phyloP scores from a whole-genome alignment of 2,113 vertebrate species.

The Herpailurus yagouaroundi region DNA sequence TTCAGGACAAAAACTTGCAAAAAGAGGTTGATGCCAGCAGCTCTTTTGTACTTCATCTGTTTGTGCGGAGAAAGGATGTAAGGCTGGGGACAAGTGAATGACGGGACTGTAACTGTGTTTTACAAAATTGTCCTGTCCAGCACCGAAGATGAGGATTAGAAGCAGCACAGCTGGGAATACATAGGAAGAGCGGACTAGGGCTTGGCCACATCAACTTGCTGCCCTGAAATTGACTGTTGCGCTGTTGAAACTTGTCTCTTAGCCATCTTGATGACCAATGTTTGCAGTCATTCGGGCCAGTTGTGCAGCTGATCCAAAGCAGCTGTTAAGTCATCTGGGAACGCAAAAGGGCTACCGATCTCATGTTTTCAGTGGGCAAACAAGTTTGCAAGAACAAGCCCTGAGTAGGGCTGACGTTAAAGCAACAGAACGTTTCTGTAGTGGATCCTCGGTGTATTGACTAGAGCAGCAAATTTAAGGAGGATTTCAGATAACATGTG shows the following conservation, averaged over 20 bases:
- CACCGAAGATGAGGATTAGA: neutral
- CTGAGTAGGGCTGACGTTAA: neutral
- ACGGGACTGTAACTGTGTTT: neutral
- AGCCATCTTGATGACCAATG: neutral
- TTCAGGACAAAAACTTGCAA: neutral
- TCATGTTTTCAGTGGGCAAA: neutral
- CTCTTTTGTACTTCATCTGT: neutral
- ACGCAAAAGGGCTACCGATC: neutral
- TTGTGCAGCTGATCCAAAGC: neutral
- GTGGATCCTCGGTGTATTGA: slow-evolving; percentile 55
- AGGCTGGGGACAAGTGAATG: neutral
- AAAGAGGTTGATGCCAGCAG: neutral
- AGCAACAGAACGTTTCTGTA: neutral
- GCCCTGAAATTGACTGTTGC: neutral
- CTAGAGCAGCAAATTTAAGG: slow-evolving; percentile 69
- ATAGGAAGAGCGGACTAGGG: neutral
- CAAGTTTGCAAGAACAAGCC: neutral
- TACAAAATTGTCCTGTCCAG: neutral
- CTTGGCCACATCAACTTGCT: neutral
- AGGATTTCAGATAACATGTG: slow-evolving; percentile 51
- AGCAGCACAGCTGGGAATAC: neutral
- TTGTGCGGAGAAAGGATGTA: neutral
- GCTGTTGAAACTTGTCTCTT: neutral
- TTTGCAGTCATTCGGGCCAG: neutral
- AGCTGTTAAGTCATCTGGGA: slow-evolving; percentile 43